A percentile compares a stretch with the other conserved stretches of the same genome.
Conservation (phyloP, 1,140 invertebrate genomes). For the Aphelenchoides fujianensis region DNA sequence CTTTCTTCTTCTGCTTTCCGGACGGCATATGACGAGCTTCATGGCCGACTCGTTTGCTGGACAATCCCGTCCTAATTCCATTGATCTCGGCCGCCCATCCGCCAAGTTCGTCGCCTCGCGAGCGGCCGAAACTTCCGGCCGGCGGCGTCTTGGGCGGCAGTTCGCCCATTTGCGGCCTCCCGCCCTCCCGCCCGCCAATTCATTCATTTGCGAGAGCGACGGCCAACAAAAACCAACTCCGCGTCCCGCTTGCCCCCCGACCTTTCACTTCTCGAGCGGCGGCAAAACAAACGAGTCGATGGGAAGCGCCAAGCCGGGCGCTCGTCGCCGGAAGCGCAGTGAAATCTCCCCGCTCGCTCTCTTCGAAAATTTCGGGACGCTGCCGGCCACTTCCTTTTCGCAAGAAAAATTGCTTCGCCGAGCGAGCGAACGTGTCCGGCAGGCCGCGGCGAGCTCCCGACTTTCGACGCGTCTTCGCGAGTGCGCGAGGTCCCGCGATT, state of each 20-base stretch:
- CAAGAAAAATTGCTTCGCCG: not conserved
- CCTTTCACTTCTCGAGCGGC: not conserved
- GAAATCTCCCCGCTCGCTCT: not conserved
- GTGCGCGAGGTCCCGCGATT: no score
- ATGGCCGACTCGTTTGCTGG: not conserved
- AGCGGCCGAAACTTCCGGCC: not conserved
- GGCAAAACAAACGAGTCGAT: conserved; percentile 2
- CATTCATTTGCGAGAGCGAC: no score
- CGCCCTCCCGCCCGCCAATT: no score
- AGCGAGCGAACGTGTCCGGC: no score
- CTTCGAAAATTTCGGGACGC: not conserved
- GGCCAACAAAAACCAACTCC: conserved; percentile 2
- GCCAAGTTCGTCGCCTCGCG: not conserved
- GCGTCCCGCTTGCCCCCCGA: not conserved
- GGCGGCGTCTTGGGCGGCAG: not conserved
- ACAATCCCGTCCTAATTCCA: not conserved
- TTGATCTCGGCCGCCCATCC: not conserved
- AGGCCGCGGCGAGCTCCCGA: no score
- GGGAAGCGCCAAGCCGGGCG: no score
- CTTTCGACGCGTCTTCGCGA: no score
- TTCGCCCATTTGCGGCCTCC: not conserved
- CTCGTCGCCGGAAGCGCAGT: not conserved
- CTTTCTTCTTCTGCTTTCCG: no score
- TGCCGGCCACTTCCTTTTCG: not conserved
- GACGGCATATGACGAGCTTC: no score